These are phyloP conservation scores for Aelia acuminata DNA, from an alignment of 2,888 invertebrate genomes.

Conservation along the genomic window DNA sequence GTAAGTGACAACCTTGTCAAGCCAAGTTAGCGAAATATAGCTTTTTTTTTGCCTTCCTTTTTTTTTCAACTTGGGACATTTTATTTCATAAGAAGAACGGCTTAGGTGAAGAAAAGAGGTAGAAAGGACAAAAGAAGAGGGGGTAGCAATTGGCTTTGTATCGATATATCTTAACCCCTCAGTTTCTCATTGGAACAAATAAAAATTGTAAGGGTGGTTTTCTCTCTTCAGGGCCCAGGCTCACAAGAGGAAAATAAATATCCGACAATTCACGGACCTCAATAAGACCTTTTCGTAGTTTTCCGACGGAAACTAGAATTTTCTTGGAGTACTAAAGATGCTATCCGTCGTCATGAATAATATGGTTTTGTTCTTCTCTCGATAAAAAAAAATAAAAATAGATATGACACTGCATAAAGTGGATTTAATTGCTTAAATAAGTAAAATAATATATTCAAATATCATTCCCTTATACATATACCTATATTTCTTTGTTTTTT, in stretches of 20 bases:
- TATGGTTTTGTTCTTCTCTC: too few relatives aligned
- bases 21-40: too few relatives aligned
- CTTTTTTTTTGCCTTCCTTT: neutral
- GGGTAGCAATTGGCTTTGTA: slow-evolving; percentile 10
- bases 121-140: neutral
- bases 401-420: too few relatives aligned
- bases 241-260: slow-evolving; percentile 22
- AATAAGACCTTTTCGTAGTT: neutral
- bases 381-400: too few relatives aligned
- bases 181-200: slow-evolving; percentile 33
- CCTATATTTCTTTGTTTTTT: too few relatives aligned
- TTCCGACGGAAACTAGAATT: neutral
- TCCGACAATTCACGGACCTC: slow-evolving; percentile 1
- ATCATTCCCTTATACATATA: too few relatives aligned
- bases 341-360: too few relatives aligned
- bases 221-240: neutral
- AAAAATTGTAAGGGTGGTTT: slow-evolving; percentile 10
- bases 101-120: neutral
- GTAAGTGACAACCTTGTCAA: too few relatives aligned
- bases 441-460: too few relatives aligned
- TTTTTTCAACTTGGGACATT: neutral
- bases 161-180: slow-evolving; percentile 34
- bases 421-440: too few relatives aligned
- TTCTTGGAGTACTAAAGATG: neutral
- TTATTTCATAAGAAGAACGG: neutral